A percentile compares a stretch with the other conserved stretches of the same genome.
These are phyloP conservation scores for Heliothis virescens DNA, from an alignment of 1,140 invertebrate genomes.

Conservation along the genomic window DNA sequence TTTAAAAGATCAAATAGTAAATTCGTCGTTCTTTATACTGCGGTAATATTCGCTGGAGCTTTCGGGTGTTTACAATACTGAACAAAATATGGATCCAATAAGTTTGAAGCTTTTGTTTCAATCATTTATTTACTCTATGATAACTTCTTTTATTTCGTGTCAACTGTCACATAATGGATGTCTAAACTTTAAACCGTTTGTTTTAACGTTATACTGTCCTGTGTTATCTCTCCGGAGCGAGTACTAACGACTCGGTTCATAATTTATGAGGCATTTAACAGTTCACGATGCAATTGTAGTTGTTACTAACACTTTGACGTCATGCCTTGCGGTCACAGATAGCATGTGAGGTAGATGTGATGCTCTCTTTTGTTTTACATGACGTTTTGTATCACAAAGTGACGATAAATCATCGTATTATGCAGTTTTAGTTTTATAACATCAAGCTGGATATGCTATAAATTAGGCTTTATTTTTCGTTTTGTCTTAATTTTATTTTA, in stretches of 20 bases:
- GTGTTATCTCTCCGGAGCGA: conserved; percentile 34
- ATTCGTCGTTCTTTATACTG: too few species aligned
- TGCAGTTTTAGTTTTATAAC: too few species aligned
- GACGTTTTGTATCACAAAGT: conserved; percentile 8
- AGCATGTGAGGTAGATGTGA: conserved; percentile 2
- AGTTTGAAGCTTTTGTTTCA: too few species aligned
- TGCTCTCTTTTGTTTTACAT: neutral
- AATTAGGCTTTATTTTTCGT: too few species aligned
- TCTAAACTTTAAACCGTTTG: conserved; percentile 4
- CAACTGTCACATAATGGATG: neutral
- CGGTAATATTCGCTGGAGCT: too few species aligned
- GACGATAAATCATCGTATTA: neutral
- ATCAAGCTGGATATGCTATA: too few species aligned
- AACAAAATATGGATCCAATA: too few species aligned
- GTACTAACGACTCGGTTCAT: conserved; percentile 19
- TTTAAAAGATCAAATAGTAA: too few species aligned
- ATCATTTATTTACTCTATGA: too few species aligned
- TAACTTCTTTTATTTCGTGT: neutral
- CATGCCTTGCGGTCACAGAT: conserved; percentile 12
- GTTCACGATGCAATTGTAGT: conserved; percentile 35
- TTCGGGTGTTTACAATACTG: too few species aligned
- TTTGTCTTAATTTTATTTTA: too few species aligned
- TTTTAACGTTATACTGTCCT: conserved; percentile 4
- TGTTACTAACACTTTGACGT: conserved; percentile 29
- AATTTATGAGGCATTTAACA: conserved; percentile 33